Evolutionary conservation across 2,888 invertebrate species (phyloP).

Genomic region (Hirtodrosophila alboralis): DNA sequence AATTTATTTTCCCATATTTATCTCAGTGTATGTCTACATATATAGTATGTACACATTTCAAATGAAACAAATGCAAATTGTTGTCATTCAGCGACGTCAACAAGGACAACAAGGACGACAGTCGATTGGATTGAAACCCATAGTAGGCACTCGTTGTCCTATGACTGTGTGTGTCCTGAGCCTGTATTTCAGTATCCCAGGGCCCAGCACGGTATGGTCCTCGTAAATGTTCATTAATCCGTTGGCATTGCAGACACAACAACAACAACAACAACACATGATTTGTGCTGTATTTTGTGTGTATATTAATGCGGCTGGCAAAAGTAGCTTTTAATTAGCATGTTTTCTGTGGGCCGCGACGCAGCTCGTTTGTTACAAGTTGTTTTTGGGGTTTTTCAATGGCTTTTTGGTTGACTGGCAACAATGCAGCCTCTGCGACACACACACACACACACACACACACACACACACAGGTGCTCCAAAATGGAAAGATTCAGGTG

Average conservation of each 20-base stretch:
- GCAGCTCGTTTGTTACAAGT: slow-evolving; percentile 59
- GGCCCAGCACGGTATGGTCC: too few relatives aligned
- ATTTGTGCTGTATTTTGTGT: slow-evolving; percentile 52
- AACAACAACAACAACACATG: slow-evolving; percentile 36
- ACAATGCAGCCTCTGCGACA: slow-evolving; percentile 14
- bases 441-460: background rate
- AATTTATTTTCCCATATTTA: too few relatives aligned
- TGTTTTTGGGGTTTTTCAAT: slow-evolving; percentile 60
- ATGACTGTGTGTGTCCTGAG: background rate
- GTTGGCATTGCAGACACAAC: slow-evolving; percentile 42
- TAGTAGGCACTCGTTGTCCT: slow-evolving; percentile 20
- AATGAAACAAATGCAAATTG: slow-evolving; percentile 75
- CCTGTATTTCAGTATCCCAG: slow-evolving; percentile 5
- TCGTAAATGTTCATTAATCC: slow-evolving; percentile 63
- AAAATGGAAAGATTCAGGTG: too few relatives aligned
- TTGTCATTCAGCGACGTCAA: slow-evolving; percentile 62
- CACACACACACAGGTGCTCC: background rate
- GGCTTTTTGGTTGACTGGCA: slow-evolving; percentile 68
- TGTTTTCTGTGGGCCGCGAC: slow-evolving; percentile 65
- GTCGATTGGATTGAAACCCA: slow-evolving; percentile 50
- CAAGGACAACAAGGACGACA: slow-evolving; percentile 35
- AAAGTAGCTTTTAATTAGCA: slow-evolving; percentile 77
- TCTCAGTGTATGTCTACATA: background rate
- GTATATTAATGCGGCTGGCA: slow-evolving; percentile 75
- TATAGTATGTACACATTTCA: slow-evolving; percentile 25